phyloP scores from a whole-genome alignment of 2,888 invertebrate genomes.

The Crepidodera aurea region DNA sequence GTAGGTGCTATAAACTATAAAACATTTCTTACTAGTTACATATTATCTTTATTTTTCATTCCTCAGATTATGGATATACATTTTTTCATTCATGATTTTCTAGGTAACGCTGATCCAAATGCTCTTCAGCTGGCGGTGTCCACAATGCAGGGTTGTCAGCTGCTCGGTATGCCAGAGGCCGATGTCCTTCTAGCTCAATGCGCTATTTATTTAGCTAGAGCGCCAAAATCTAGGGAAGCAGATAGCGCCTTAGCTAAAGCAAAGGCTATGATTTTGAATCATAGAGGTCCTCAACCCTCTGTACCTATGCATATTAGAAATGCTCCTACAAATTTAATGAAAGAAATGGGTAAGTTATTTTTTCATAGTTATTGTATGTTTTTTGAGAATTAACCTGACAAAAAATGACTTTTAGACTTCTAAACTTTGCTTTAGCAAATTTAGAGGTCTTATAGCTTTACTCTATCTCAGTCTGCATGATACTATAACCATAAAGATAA shows the following conservation, averaged over 20 bases:
- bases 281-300: slow-evolving; percentile 74
- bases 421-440: too few relatives aligned
- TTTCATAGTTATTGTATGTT: not conserved
- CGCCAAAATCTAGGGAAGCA: slow-evolving; percentile 75
- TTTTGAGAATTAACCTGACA: too few relatives aligned
- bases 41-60: slow-evolving; percentile 9
- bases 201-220: slow-evolving; percentile 75
- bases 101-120: slow-evolving; percentile 72
- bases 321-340: slow-evolving; percentile 82
- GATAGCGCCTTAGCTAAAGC: slow-evolving; percentile 65
- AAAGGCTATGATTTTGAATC: slow-evolving; percentile 67
- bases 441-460: too few relatives aligned
- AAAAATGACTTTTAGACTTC: too few relatives aligned
- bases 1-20: too few relatives aligned
- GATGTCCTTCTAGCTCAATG: slow-evolving; percentile 81
- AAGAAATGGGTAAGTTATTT: slow-evolving; percentile 69
- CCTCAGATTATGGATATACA: too few relatives aligned
- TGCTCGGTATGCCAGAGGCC: slow-evolving; percentile 84
- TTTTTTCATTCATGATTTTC: too few relatives aligned
- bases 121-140: slow-evolving; percentile 75
- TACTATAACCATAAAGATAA: too few relatives aligned
- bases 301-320: slow-evolving; percentile 83
- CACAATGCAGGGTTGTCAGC: slow-evolving; percentile 80
- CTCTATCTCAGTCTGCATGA: too few relatives aligned
- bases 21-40: slow-evolving; percentile 15